Conservation (phyloP, 1,140 invertebrate species). For the Ceratina japonica region DNA sequence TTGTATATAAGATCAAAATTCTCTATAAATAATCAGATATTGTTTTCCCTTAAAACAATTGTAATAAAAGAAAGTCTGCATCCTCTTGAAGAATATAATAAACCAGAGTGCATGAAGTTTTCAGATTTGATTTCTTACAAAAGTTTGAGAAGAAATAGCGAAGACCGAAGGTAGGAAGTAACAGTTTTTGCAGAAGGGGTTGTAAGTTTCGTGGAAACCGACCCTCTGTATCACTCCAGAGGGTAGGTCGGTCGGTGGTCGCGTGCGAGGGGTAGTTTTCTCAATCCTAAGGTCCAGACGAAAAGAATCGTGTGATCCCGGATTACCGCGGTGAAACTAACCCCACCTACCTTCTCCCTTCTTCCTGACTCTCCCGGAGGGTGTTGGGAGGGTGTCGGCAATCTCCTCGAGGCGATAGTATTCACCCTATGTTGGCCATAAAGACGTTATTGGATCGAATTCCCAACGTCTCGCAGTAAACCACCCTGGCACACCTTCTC, state of each 20-base stretch:
- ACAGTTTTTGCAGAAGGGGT: background rate
- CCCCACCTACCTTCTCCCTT: too few species aligned
- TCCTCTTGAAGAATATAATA: too few species aligned
- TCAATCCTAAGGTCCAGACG: constrained; percentile 27
- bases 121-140: too few species aligned
- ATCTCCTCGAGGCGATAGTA: constrained; percentile 26
- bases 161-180: too few species aligned
- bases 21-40: too few species aligned
- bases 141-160: too few species aligned
- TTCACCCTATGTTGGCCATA: constrained; percentile 45
- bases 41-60: too few species aligned
- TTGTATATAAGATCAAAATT: too few species aligned
- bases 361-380: too few species aligned
- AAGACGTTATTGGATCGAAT: constrained; percentile 56
- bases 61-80: too few species aligned
- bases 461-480: constrained; percentile 43
- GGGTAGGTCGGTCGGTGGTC: background rate
- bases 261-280: constrained; percentile 39
- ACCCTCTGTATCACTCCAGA: background rate
- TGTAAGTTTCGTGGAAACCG: background rate
- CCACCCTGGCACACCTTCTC: background rate
- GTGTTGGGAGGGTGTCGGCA: background rate
- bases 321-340: constrained; percentile 35
- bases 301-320: constrained; percentile 43
- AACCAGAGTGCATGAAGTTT: too few species aligned